Evolutionary conservation across 2,797 vertebrate genomes (phyloP).

Genomic region (Lagorchestes hirsutus): DNA sequence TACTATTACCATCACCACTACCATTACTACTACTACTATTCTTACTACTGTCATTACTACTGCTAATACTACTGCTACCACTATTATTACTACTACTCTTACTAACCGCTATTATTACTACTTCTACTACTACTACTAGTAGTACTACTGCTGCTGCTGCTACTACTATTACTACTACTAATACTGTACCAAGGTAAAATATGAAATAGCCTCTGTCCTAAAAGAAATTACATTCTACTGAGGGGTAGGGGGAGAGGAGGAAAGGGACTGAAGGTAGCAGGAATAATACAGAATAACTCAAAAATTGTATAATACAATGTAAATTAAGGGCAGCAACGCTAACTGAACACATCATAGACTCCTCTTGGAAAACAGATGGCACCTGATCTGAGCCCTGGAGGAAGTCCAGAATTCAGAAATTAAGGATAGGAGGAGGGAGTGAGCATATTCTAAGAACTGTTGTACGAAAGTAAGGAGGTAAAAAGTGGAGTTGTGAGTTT

Average conservation of each 20-base stretch:
- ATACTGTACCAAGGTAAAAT: neutral
- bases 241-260: rapidly evolving
- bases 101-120: neutral
- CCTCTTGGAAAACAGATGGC: neutral
- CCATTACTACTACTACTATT: too few relatives aligned
- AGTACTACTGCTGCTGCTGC: too few relatives aligned
- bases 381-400: neutral
- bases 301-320: neutral
- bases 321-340: neutral
- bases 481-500: neutral
- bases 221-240: neutral
- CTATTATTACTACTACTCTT: neutral
- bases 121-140: neutral
- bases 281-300: neutral
- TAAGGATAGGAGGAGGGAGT: neutral
- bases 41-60: too few relatives aligned
- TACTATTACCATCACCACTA: neutral
- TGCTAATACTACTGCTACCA: too few relatives aligned
- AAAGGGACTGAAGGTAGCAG: neutral
- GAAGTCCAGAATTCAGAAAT: neutral
- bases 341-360: neutral
- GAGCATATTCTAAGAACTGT: neutral
- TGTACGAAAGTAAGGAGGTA: neutral
- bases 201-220: neutral
- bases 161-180: too few relatives aligned